These are phyloP conservation scores for Chromobotia macracanthus DNA, from an alignment of 2,797 vertebrate genomes.

Conservation along the genomic window DNA sequence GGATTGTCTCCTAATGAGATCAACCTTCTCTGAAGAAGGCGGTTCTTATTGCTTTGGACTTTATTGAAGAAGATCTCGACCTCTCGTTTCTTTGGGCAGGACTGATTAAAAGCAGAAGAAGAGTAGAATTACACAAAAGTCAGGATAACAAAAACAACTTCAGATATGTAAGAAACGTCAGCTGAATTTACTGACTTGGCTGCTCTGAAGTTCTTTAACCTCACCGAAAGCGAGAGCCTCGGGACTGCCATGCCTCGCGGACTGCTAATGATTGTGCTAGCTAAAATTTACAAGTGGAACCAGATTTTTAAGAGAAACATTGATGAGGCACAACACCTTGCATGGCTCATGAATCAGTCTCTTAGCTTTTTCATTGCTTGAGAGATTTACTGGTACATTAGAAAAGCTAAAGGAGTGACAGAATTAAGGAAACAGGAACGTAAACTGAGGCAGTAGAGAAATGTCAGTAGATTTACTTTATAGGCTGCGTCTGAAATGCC, in stretches of 20 bases:
- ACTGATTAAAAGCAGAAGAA: constrained; percentile 31
- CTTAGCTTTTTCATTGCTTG: constrained; percentile 43
- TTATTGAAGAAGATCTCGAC: constrained; percentile 26
- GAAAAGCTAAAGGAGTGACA: constrained; percentile 49
- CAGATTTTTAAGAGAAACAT: constrained; percentile 58
- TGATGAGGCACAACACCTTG: constrained; percentile 58
- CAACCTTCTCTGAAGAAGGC: constrained; percentile 27
- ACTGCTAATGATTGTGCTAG: constrained; percentile 50
- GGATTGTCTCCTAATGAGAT: constrained; percentile 44
- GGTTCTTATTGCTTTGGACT: constrained; percentile 18
- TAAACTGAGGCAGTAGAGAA: constrained; percentile 55
- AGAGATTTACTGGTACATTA: constrained; percentile 57
- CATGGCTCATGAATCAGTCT: constrained; percentile 59
- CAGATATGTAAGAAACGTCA: constrained; percentile 26
- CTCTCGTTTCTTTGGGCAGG: constrained; percentile 29
- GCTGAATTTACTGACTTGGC: constrained; percentile 32
- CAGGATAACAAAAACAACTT: constrained; percentile 41
- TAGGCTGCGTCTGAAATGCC: constrained; percentile 44
- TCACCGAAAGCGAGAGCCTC: constrained; percentile 19
- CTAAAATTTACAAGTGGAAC: constrained; percentile 55
- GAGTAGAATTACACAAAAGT: constrained; percentile 63
- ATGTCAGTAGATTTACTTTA: constrained; percentile 60
- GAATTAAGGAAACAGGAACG: constrained; percentile 59
- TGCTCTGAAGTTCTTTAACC: constrained; percentile 8
- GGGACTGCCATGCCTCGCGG: constrained; percentile 44